phyloP scores from a whole-genome alignment of 2,113 vertebrate species.

The Solea senegalensis region DNA sequence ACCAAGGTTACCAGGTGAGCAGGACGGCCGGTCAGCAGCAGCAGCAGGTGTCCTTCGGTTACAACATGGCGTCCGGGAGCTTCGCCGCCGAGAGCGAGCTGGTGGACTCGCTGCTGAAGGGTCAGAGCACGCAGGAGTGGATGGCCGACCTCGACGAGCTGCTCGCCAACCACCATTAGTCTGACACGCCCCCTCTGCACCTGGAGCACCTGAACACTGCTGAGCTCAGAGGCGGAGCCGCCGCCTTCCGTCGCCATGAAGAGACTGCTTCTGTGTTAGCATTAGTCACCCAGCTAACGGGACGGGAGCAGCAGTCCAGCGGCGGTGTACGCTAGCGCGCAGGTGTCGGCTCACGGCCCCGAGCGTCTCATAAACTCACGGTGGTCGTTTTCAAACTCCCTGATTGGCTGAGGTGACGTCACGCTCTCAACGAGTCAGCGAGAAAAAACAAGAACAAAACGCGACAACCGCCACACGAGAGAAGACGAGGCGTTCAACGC shows the following conservation, averaged over 20 bases:
- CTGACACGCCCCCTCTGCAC: background rate
- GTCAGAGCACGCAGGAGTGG: constrained; percentile 96
- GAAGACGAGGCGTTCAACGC: no score
- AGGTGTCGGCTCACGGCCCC: no score
- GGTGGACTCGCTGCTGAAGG: constrained; percentile 95
- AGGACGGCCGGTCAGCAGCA: constrained; percentile 83
- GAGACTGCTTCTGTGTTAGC: background rate
- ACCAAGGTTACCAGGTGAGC: constrained; percentile 90
- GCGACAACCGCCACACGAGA: no score
- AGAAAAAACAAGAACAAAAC: no score
- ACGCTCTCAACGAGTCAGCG: no score
- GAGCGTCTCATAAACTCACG: no score
- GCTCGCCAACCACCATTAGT: constrained; percentile 88
- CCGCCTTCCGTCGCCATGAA: background rate
- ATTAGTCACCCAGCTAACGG: background rate
- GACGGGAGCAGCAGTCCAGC: background rate
- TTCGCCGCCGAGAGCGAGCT: constrained; percentile 91
- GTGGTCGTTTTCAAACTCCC: no score
- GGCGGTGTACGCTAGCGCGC: no score
- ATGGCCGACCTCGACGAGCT: constrained; percentile 96
- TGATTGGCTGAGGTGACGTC: no score
- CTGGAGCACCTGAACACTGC: background rate
- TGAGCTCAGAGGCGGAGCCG: background rate
- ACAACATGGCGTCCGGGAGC: constrained; percentile 83
- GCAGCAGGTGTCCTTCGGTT: constrained; percentile 90